These are phyloP conservation scores for Apocrypta bakeri DNA, from an alignment of 1,140 invertebrate species.

Conservation along the genomic window DNA sequence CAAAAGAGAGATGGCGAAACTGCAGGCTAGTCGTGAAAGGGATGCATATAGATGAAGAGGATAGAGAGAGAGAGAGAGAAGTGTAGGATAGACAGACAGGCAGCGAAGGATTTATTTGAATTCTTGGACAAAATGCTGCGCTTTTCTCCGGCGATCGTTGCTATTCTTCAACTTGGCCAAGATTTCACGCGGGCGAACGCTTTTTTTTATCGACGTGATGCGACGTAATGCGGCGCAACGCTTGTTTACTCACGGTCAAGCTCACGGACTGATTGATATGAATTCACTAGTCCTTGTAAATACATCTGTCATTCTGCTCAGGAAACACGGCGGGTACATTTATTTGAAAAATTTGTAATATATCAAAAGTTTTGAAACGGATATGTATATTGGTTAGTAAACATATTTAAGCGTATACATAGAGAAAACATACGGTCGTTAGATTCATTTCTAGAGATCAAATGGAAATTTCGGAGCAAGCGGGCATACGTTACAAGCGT, in stretches of 20 bases:
- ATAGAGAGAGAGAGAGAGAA: background rate
- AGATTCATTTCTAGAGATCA: too few relatives aligned
- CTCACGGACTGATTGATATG: too few relatives aligned
- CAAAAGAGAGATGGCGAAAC: background rate
- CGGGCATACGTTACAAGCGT: too few relatives aligned
- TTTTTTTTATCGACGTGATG: background rate
- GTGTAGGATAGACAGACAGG: background rate
- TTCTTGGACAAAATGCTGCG: background rate
- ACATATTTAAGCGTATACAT: background rate
- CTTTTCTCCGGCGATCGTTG: background rate
- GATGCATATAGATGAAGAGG: background rate
- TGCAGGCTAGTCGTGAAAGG: background rate
- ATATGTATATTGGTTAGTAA: too few relatives aligned
- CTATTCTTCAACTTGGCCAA: background rate
- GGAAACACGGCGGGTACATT: too few relatives aligned
- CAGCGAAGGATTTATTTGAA: slow-evolving; percentile 15
- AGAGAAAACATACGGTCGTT: background rate
- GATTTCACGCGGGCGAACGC: background rate
- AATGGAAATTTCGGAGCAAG: background rate
- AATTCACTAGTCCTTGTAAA: too few relatives aligned
- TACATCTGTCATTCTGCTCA: too few relatives aligned
- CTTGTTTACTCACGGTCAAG: too few relatives aligned
- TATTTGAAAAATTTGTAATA: too few relatives aligned
- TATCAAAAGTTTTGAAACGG: too few relatives aligned
- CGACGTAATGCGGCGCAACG: too few relatives aligned